These are phyloP conservation scores for Ceratosolen fusciceps DNA, from an alignment of 1,140 invertebrate genomes.

Conservation along the genomic window DNA sequence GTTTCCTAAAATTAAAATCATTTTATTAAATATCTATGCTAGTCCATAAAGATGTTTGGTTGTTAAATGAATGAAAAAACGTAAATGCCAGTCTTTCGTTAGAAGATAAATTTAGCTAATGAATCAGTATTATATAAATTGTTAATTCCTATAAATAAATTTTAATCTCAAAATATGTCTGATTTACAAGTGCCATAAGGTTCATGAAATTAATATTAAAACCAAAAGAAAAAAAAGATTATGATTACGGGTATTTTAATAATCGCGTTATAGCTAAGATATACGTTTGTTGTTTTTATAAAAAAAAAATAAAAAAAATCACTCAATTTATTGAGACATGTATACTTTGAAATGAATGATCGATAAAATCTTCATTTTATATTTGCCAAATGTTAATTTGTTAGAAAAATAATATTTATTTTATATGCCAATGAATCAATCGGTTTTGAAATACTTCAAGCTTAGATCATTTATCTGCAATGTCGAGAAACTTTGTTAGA, in stretches of 20 bases:
- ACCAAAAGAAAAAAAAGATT: too few relatives aligned
- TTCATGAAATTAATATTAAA: too few relatives aligned
- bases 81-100: slow-evolving; percentile 31
- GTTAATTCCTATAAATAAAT: slow-evolving; percentile 39
- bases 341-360: slow-evolving; percentile 32
- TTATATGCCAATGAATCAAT: slow-evolving; percentile 23
- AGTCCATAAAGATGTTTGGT: slow-evolving; percentile 6
- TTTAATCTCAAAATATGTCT: slow-evolving; percentile 36
- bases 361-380: slow-evolving; percentile 30
- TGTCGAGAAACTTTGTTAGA: slow-evolving; percentile 20
- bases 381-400: slow-evolving; percentile 44
- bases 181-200: slow-evolving; percentile 43
- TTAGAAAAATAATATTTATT: slow-evolving; percentile 20
- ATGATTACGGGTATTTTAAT: neutral
- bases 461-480: neutral
- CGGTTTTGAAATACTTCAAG: too few relatives aligned
- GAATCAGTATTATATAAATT: slow-evolving; percentile 44
- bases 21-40: neutral
- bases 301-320: too few relatives aligned
- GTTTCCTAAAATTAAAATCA: slow-evolving; percentile 12
- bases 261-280: neutral
- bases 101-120: slow-evolving; percentile 40
- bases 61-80: slow-evolving; percentile 17
- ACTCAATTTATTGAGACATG: neutral
- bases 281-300: neutral